These are phyloP conservation scores for Drosophila setosimentum DNA, from an alignment of 2,888 invertebrate genomes.

Conservation along the genomic window DNA sequence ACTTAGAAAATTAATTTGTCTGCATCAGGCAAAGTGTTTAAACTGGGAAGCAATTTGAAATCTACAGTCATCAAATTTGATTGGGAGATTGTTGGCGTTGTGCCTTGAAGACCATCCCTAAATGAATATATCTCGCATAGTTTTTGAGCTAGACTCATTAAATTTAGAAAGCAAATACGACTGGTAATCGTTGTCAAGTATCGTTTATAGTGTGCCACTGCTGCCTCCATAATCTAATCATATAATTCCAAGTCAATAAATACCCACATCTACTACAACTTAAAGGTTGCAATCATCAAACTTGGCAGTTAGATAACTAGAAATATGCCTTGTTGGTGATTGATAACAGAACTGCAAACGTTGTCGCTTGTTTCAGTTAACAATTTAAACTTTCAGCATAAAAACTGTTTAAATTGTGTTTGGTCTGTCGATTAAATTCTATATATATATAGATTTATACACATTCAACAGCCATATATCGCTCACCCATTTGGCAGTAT, in stretches of 20 bases:
- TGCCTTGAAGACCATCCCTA: background rate
- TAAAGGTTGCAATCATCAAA: background rate
- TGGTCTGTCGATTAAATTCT: background rate
- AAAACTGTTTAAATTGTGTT: background rate
- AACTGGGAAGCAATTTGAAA: background rate
- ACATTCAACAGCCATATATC: slow-evolving; percentile 24
- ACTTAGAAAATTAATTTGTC: background rate
- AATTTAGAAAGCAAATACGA: background rate
- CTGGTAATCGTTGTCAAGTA: background rate
- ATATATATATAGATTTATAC: slow-evolving; percentile 4
- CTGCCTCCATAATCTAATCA: too few species aligned
- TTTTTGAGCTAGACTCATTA: background rate
- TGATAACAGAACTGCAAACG: background rate
- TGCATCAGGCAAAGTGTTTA: background rate
- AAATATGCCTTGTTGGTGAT: too few species aligned
- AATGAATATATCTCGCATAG: too few species aligned
- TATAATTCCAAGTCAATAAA: background rate
- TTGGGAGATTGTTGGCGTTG: background rate
- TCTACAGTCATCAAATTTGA: background rate
- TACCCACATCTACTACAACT: background rate
- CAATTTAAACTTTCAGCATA: background rate
- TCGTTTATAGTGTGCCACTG: too few species aligned
- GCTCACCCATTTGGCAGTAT: slow-evolving; percentile 63
- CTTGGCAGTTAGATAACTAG: background rate
- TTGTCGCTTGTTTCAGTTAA: background rate